Base-by-base conservation (phyloP, 2,888 invertebrate genomes). In the Drosophila percnosoma region DNA sequence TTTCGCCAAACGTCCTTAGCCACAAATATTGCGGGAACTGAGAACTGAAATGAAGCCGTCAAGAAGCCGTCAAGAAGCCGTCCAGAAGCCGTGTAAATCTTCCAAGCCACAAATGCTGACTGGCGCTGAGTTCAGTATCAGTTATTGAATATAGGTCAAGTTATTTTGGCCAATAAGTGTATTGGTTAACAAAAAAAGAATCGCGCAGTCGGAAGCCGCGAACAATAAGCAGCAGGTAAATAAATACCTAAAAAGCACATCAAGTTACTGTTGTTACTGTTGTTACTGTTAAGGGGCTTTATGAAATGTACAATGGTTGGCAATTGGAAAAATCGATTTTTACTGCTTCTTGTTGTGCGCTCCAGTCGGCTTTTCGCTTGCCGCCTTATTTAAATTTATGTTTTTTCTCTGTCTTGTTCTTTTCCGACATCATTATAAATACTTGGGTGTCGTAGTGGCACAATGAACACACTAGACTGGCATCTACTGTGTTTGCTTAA, bases 251-350 rank as follows among this genome's bases (percentile, higher is more conserved):
- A 34, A 65, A 48, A 24, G 49, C 58, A 54, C 57, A 54, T 48
- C 52, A 48, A 64, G 29, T 45, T 48, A 48, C 49, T 36, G 55
- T 18, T 45, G 15, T 36, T 36, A 7, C 36, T 36, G 3, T 36
- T 45, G 1, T 24, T 24, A 24, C 24, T 24, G 21, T 11, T 24
- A 27, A 21, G 62, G 34, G 40, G 48, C 11, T 33, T 66, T 38
- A 66, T 31, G 34, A 57, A 62, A 55, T 68, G 48, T 63, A 59
- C 73, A 71, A 57, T 62, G 64, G 64, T 53, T 74, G 82, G 68
- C 72, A 68, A 59, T 78, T 78, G 57, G 64, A 54, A 70, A 69
- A 80, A 83, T 80, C 68, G 83, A 80, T 84, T 84, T 78, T 73
- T 58, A 36, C 36, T n/a, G 21, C 18, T 62, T 68, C 53, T n/a